Conservation (phyloP, 2,797 vertebrate species). For the Astyanax mexicanus region DNA sequence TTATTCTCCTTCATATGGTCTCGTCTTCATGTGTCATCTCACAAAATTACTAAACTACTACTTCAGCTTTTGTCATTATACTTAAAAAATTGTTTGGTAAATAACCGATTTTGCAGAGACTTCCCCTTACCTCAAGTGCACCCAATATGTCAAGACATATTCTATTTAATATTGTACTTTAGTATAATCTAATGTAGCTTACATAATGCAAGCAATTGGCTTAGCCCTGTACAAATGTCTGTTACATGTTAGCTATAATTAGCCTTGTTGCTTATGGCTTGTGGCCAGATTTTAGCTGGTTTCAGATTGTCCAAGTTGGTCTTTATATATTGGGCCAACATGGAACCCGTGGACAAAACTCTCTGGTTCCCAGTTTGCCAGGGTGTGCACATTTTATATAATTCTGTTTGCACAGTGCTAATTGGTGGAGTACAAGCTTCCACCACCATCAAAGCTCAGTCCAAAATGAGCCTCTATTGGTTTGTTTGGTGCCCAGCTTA, state of each 20-base stretch:
- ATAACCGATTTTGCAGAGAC: not conserved
- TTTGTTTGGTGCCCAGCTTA: no score
- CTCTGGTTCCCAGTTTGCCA: no score
- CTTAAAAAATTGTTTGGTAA: not conserved
- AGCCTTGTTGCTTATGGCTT: not conserved
- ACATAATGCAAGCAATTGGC: not conserved
- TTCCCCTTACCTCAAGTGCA: not conserved
- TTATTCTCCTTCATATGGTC: conserved; percentile 29
- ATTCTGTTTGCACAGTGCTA: no score
- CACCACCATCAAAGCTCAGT: no score
- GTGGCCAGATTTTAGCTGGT: no score
- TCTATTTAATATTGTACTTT: no score
- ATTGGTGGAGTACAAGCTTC: no score
- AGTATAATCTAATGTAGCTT: not conserved
- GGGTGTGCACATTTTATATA: no score
- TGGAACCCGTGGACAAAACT: no score
- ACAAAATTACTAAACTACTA: conserved; percentile 26
- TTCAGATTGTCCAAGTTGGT: no score
- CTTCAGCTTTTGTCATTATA: conserved; percentile 7
- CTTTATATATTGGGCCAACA: no score
- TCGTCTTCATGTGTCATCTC: conserved; percentile 13
- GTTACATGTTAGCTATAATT: not conserved
- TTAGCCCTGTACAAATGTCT: not conserved
- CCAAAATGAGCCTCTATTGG: no score
- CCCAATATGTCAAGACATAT: not conserved